Evolutionary conservation across 2,113 vertebrate genomes (phyloP).

Genomic region (Platysteira castanea): DNA sequence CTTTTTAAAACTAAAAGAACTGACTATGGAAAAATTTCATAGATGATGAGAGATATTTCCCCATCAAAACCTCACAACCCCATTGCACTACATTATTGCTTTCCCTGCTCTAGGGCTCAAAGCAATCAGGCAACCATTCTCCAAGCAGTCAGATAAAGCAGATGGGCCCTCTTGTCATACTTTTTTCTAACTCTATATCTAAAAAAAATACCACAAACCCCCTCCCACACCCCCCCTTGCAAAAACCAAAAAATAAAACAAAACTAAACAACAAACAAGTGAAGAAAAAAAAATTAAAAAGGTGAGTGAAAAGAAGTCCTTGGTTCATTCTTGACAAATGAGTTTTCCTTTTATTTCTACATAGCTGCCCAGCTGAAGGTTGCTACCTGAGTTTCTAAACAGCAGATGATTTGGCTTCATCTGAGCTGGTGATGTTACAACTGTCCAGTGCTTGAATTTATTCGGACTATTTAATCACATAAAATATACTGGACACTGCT

Average conservation of each 20-base stretch:
- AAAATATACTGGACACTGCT: background rate
- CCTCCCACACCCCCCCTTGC: background rate
- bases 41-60: background rate
- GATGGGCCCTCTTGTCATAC: background rate
- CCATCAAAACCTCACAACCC: constrained; percentile 30
- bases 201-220: background rate
- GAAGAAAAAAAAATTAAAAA: background rate
- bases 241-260: background rate
- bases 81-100: background rate
- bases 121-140: constrained; percentile 44
- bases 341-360: constrained; percentile 18
- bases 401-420: constrained; percentile 45
- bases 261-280: background rate
- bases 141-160: constrained; percentile 43
- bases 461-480: background rate
- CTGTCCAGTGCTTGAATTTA: background rate
- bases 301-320: background rate
- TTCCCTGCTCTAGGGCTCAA: constrained; percentile 51
- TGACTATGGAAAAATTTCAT: background rate
- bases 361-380: constrained; percentile 50
- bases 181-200: constrained; percentile 7
- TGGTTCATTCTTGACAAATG: constrained; percentile 56
- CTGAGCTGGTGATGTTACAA: constrained; percentile 43
- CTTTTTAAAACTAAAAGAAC: background rate
- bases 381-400: constrained; percentile 54